Base-by-base conservation (phyloP, 2,797 vertebrate genomes). In the Coilia nasus region DNA sequence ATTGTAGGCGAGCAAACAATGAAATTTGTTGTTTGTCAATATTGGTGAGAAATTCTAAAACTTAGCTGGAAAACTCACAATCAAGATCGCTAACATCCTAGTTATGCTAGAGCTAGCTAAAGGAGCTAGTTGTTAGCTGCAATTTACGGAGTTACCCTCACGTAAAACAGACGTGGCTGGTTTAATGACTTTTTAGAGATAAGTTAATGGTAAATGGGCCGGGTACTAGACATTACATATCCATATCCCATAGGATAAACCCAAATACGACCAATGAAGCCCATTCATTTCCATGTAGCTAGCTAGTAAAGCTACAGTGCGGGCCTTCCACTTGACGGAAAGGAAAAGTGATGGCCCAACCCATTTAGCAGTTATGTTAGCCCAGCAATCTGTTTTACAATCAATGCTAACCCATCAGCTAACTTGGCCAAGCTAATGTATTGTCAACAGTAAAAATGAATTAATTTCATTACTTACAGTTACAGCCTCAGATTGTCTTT, bases 311-410 rank as follows among this genome's bases (percentile, higher is more conserved):
- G 67, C 67, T 35, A 41, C 31, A 41, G 17, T 78, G 19, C 7
- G 71, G 71, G 71, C 71, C 71, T 78, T 21, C 28, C 28, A 17
- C 41, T 75, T 78, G 17, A 78, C 71, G 31, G 71, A 78, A 71
- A 71, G 64, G 64, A 71, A 78, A 78, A 44, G 71, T 78, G 71
- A 78, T 78, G 71, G 71, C 71, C 71, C 71, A 78, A 44, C 71
- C 71, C 71, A 78, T 78, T 78, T n/a, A n/a, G n/a, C n/a, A n/a
- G n/a, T n/a, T 78, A 2, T 78, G 31, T 78, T 78, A 78, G 71
- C 71, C 35, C 44, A 9, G 71, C 71, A 78, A 35, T 44, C 41
- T 19, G 35, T 78, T 78, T 78, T 31, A 41, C 31, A 78, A 44
- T 78, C 71, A 78, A 78, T 44, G 71, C 71, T 78, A 78, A 35